Evolutionary conservation across 2,888 invertebrate species (phyloP).

Genomic region (Agrochola macilenta): DNA sequence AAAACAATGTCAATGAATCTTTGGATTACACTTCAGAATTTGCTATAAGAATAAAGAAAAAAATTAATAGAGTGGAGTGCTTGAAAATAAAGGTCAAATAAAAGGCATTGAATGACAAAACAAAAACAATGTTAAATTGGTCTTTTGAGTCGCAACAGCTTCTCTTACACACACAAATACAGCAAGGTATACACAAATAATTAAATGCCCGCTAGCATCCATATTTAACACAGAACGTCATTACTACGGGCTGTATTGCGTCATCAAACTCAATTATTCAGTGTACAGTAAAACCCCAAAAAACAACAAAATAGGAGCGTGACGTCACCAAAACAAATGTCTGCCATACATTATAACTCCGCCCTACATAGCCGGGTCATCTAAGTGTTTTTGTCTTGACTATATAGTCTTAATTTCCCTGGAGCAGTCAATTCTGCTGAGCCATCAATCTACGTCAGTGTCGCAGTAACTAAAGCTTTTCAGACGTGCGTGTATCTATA

Average conservation of each 20-base stretch:
- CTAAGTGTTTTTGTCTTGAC: slow-evolving; percentile 67
- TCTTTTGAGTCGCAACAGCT: neutral
- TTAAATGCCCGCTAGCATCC: slow-evolving; percentile 27
- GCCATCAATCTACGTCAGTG: slow-evolving; percentile 80
- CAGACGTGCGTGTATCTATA: slow-evolving; percentile 49
- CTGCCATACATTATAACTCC: slow-evolving; percentile 44
- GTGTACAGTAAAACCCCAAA: slow-evolving; percentile 43
- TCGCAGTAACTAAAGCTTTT: slow-evolving; percentile 59
- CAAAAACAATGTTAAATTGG: neutral
- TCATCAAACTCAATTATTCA: slow-evolving; percentile 57
- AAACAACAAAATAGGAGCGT: slow-evolving; percentile 54
- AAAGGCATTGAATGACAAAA: neutral
- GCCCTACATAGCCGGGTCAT: slow-evolving; percentile 51
- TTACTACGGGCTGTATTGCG: slow-evolving; percentile 38
- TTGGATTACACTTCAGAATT: neutral
- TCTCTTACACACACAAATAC: neutral
- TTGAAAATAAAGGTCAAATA: neutral
- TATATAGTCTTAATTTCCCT: slow-evolving; percentile 81
- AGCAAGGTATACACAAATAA: slow-evolving; percentile 21
- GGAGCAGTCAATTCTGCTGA: slow-evolving; percentile 76
- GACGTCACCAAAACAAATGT: slow-evolving; percentile 55
- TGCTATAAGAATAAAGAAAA: neutral
- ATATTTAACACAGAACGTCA: slow-evolving; percentile 41
- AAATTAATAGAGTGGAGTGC: neutral
- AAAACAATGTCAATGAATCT: neutral